Evolutionary conservation across 2,888 invertebrate genomes (phyloP), one percentile per base, ranked within the genome.

Genomic region (Agonopterix alstromeriana): DNA sequence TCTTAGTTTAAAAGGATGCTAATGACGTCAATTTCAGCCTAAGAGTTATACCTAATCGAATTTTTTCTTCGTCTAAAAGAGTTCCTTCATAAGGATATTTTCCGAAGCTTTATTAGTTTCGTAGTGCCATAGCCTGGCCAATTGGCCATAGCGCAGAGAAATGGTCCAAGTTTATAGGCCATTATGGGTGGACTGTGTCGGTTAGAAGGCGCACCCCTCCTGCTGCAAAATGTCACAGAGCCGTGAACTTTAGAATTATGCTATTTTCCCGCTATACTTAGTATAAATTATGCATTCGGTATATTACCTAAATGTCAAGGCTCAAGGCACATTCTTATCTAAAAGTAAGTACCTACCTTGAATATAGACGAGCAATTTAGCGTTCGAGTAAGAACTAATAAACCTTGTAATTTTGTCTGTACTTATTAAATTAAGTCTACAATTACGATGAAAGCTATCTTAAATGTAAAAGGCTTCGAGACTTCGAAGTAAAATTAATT

Each of bases 151-250:
- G 53, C 53, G 53, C 43, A 48, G 53, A 52, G 51, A 65, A 67
- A 68, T 60, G 55, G 52, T 53, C 45, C 53, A 8, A 11, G 63
- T 70, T 68, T 66, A 70, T 64, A 54, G 54, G 52, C 49, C 48
- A 59, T 61, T 60, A 60, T 57, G 52, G 63, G 48, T 17, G 43
- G 46, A 35, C 46, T 38, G 27, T 27, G 27, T 27, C 27, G 27
- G 27, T 27, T 27, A 3, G 27, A 27, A 27, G 27, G 5, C 27
- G 27, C 27, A 27, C 27, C 27, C 27, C 27, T 27, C 27, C 5
- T 27, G 12, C 38, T 35, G 10, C 36, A 48, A 68, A 73, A 73
- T 72, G 71, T 54, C 70, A 69, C 46, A 36, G 49, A 55, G 55
- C 54, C 57, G 50, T 65, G 64, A 67, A 67, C 67, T 64, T 67